Conservation (phyloP, 2,888 invertebrate genomes). For the Lomographa bimaculata region DNA sequence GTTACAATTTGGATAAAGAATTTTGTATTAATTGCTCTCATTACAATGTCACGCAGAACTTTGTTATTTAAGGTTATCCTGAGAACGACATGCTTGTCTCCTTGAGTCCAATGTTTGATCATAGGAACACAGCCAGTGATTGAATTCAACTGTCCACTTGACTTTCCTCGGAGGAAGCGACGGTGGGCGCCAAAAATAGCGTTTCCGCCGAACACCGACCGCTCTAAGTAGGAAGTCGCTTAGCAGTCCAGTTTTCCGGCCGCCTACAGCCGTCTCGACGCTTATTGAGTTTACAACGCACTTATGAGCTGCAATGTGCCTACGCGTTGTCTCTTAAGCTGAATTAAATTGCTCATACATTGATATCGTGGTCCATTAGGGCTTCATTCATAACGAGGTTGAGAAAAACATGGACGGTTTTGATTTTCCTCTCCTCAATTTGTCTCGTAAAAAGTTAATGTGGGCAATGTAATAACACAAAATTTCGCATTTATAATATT, state of each 20-base stretch:
- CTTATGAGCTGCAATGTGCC: slow-evolving; percentile 74
- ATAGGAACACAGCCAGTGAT: slow-evolving; percentile 49
- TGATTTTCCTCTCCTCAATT: no score
- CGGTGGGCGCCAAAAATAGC: slow-evolving; percentile 82
- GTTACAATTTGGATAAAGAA: no score
- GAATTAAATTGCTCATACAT: slow-evolving; percentile 77
- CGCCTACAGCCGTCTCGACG: slow-evolving; percentile 77
- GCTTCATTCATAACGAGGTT: slow-evolving; percentile 42
- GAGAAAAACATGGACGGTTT: slow-evolving; percentile 4
- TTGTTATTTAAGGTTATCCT: no score
- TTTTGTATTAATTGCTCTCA: no score
- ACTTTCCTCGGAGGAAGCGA: slow-evolving; percentile 79
- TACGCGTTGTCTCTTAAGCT: slow-evolving; percentile 73
- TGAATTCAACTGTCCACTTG: slow-evolving; percentile 53
- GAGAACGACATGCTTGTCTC: no score
- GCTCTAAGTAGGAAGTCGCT: slow-evolving; percentile 80
- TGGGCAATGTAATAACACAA: no score
- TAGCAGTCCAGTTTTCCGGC: slow-evolving; percentile 73
- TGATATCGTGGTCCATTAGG: slow-evolving; percentile 61
- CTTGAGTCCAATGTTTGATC: slow-evolving; percentile 40
- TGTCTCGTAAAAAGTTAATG: no score
- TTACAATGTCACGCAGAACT: no score
- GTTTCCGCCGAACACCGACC: slow-evolving; percentile 71
- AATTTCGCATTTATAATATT: no score
- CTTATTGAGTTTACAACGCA: slow-evolving; percentile 80